These are phyloP conservation scores for Pterocles burchelli DNA, from an alignment of 2,113 vertebrate species.

Conservation along the genomic window DNA sequence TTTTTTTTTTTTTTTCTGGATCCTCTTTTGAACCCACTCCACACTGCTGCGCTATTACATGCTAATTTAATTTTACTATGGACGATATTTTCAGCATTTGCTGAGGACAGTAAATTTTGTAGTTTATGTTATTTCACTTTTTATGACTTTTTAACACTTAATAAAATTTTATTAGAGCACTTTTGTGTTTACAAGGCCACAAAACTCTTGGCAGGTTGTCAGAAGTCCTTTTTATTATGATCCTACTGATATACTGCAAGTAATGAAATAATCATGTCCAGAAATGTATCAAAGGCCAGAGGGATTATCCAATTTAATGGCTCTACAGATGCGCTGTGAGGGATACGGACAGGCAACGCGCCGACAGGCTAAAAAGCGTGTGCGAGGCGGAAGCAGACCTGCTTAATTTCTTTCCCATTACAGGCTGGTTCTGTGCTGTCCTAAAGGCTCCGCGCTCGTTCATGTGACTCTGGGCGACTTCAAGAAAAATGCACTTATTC, in stretches of 20 bases:
- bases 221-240: slow-evolving; percentile 87
- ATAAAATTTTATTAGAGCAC: slow-evolving; percentile 98
- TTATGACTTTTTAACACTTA: slow-evolving; percentile 97
- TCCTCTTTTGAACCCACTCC: slow-evolving; percentile 72
- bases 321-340: slow-evolving; percentile 83
- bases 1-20: neutral
- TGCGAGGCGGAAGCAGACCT: slow-evolving; percentile 32
- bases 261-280: slow-evolving; percentile 90
- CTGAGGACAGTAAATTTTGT: slow-evolving; percentile 91
- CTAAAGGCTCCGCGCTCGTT: slow-evolving; percentile 45
- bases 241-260: slow-evolving; percentile 89
- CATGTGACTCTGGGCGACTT: slow-evolving; percentile 66
- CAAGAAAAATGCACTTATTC: slow-evolving; percentile 66
- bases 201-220: slow-evolving; percentile 93
- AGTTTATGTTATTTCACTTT: slow-evolving; percentile 91
- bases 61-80: slow-evolving; percentile 87
- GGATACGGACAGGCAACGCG: slow-evolving; percentile 71
- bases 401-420: slow-evolving; percentile 59
- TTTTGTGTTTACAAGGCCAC: slow-evolving; percentile 99
- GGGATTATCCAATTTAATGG: slow-evolving; percentile 87
- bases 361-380: slow-evolving; percentile 56
- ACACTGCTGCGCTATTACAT: slow-evolving; percentile 81
- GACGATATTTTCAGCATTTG: slow-evolving; percentile 87
- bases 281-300: slow-evolving; percentile 88
- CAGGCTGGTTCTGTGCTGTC: slow-evolving; percentile 41